Conservation (phyloP, 2,113 vertebrate genomes). For the Noctilio leporinus region DNA sequence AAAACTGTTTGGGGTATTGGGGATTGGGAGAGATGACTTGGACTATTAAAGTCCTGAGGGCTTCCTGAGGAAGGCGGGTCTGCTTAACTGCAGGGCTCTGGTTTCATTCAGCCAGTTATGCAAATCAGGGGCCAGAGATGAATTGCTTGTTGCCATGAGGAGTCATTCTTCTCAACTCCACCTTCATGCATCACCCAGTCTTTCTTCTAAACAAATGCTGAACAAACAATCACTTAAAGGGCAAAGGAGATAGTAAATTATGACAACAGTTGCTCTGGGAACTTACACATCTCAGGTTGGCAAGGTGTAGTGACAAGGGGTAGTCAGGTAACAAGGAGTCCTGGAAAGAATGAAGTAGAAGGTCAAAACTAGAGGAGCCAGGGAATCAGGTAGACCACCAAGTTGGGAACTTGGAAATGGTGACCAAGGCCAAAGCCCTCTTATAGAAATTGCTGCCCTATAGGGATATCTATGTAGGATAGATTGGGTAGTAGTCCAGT, state of each 20-base stretch:
- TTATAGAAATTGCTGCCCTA: neutral
- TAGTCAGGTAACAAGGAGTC: neutral
- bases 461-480: too few species aligned
- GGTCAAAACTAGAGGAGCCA: neutral
- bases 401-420: neutral
- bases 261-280: neutral
- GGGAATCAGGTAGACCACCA: neutral
- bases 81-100: too few species aligned
- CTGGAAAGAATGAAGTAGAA: neutral
- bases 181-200: neutral
- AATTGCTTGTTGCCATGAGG: neutral
- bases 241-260: neutral
- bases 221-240: neutral
- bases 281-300: neutral
- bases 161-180: neutral
- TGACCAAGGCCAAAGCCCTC: neutral
- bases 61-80: neutral
- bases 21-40: neutral
- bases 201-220: neutral
- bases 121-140: neutral
- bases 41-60: neutral
- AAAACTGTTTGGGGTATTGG: neutral
- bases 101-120: neutral
- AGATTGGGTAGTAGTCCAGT: neutral
- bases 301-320: neutral